Evolutionary conservation across 2,888 invertebrate species (phyloP).

Genomic region (Cataglyphis albicans): DNA sequence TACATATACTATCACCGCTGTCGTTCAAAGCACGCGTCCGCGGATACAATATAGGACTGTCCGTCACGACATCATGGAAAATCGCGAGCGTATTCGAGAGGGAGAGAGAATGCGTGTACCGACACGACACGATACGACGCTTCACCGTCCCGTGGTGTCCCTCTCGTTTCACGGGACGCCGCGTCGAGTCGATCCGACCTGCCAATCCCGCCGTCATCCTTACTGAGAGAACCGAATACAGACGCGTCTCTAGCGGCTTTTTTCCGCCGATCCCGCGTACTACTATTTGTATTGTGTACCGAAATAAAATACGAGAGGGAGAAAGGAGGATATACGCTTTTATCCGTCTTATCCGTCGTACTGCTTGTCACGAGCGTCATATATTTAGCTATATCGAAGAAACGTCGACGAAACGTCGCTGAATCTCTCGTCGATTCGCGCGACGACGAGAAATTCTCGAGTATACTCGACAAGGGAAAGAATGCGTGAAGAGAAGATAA

Average conservation of each 20-base stretch:
- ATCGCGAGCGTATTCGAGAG: constrained; percentile 48
- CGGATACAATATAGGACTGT: constrained; percentile 69
- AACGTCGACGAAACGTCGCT: not conserved
- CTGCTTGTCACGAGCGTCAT: constrained; percentile 30
- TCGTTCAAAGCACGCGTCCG: constrained; percentile 60
- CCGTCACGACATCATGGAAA: constrained; percentile 63
- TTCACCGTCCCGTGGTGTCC: constrained; percentile 2
- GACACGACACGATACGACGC: constrained; percentile 25
- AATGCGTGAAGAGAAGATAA: not conserved
- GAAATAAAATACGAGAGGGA: not conserved
- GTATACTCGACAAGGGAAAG: not conserved
- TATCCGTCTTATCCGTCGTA: constrained; percentile 25
- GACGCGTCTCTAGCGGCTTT: constrained; percentile 24
- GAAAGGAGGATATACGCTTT: not conserved
- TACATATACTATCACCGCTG: constrained; percentile 65
- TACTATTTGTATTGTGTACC: not conserved
- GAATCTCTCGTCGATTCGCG: constrained; percentile 13
- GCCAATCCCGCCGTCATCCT: constrained; percentile 38
- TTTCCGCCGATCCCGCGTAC: constrained; percentile 25
- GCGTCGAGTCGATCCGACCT: constrained; percentile 51
- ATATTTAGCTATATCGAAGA: constrained; percentile 5
- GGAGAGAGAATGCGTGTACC: not conserved
- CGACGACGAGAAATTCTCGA: not conserved
- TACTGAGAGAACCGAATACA: constrained; percentile 36
- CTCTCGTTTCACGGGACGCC: constrained; percentile 49